Evolutionary conservation across 2,888 invertebrate species (phyloP), one percentile per base, ranked within the genome.

Genomic region (Alentia gelatinosa): DNA sequence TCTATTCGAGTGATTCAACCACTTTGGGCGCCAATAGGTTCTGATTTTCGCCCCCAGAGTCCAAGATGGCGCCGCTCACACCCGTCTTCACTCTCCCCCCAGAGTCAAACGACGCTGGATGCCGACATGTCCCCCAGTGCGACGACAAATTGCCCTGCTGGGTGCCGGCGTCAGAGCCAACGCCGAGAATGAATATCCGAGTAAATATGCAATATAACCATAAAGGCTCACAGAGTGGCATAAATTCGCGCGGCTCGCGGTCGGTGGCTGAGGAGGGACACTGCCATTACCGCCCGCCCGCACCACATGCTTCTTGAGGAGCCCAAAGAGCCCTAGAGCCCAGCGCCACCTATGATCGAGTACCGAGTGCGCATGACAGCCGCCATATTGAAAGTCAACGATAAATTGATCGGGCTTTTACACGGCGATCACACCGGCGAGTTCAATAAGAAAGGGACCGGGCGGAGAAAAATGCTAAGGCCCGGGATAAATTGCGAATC

Each of bases 191-290:
- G 86, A 86, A 86, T 86, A 86, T 47, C 47, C 86, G 86, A 86
- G 86, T 86, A 86, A 86, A 86, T 86, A 86, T 86, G 86, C 86
- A 86, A 86, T 86, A 86, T 86, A 86, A 86, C 86, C 86, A 86
- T 86, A 42, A 86, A 86, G 86, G 86, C 47, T 1, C 26, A 47
- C 47, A 26, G 86, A 86, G 86, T 86, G 86, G 86, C 86, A 19
- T 86, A 86, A 86, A 86, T 86, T 86, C 86, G 26, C 19, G 47
- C 83, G n/a, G 4, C 83, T 83, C 4, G 3, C 39, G 26, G 30
- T 4, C 68, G 1, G 3, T 5, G 4, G 79, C 37, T 12, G 39
- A 79, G 79, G 68, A 39, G 79, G 39, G 19, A 0, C 9, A 23
- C 39, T 5, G 39, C 79, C 79, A 79, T 79, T 79, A 79, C 79